phyloP scores from a whole-genome alignment of 2,888 invertebrate genomes.

The Pocota personata region DNA sequence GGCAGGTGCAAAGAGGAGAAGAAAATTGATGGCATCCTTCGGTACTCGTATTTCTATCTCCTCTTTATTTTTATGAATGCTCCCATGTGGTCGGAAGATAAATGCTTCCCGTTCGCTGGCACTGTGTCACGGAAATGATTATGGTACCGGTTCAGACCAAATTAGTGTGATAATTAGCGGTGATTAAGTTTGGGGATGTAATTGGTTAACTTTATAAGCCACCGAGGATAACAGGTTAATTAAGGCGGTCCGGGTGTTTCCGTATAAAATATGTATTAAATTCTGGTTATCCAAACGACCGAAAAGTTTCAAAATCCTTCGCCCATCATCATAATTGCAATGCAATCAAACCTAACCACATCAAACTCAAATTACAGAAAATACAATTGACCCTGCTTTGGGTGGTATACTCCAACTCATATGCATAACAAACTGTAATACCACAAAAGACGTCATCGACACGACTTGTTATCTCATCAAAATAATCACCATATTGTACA shows the following conservation, averaged over 20 bases:
- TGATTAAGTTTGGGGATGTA: conserved; percentile 62
- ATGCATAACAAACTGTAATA: not conserved
- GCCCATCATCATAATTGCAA: not conserved
- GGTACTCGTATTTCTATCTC: conserved; percentile 40
- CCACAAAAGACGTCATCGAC: conserved; percentile 37
- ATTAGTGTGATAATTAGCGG: conserved; percentile 67
- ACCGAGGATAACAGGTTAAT: conserved; percentile 38
- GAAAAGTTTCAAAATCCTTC: not conserved
- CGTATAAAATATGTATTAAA: not conserved
- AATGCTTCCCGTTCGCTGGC: conserved; percentile 18
- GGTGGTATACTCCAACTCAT: too few species aligned
- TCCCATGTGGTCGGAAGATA: conserved; percentile 42
- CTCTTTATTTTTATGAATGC: conserved; percentile 34
- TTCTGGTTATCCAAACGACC: not conserved
- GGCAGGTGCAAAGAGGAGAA: not conserved
- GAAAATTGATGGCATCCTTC: conserved; percentile 64
- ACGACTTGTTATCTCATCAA: conserved; percentile 39
- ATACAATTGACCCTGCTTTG: not conserved
- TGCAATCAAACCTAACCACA: conserved; percentile 15
- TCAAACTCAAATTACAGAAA: conserved; percentile 40
- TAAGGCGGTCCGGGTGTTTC: not conserved
- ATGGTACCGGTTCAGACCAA: conserved; percentile 55
- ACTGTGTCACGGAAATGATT: conserved; percentile 65
- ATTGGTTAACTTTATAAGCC: conserved; percentile 62
- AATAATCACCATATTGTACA: conserved; percentile 52